These are phyloP conservation scores for Umimayanthus kanabou DNA, from an alignment of 92 coral and sea anemone genomes.

Conservation along the genomic window DNA sequence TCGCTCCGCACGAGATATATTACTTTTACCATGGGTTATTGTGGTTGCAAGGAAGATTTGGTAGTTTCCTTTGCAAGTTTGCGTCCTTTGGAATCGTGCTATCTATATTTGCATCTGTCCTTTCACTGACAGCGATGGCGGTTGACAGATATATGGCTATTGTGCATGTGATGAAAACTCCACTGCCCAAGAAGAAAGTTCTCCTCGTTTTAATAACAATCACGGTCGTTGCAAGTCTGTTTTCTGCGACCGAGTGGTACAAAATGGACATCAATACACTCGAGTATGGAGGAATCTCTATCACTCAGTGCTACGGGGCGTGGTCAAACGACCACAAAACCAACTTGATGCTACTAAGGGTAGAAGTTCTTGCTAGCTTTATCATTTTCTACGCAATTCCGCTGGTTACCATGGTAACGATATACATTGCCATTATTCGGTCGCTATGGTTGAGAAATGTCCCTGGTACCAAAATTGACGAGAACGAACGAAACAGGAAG, in stretches of 20 bases:
- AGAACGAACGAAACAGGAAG: slow-evolving; percentile 19
- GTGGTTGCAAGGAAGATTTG: slow-evolving; percentile 17
- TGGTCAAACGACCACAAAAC: background rate
- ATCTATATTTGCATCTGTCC: slow-evolving; percentile 9
- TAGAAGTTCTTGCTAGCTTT: background rate
- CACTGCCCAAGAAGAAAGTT: background rate
- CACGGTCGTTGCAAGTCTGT: background rate
- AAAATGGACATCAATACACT: background rate
- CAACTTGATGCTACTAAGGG: background rate
- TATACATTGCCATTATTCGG: slow-evolving; percentile 10
- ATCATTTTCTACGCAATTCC: background rate
- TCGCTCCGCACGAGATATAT: background rate
- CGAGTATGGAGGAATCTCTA: background rate
- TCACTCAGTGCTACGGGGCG: background rate
- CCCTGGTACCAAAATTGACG: background rate
- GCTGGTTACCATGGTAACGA: background rate
- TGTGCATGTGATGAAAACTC: background rate
- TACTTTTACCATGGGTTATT: background rate
- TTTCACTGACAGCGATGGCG: slow-evolving; percentile 6
- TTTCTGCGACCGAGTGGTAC: background rate
- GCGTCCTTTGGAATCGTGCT: slow-evolving; percentile 4
- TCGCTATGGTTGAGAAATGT: slow-evolving; percentile 14
- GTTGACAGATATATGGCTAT: slow-evolving; percentile 14
- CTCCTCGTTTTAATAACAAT: background rate
- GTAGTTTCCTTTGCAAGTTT: background rate